Evolutionary conservation across 2,888 invertebrate genomes (phyloP).

Genomic region (Caenorhabditis sp.): DNA sequence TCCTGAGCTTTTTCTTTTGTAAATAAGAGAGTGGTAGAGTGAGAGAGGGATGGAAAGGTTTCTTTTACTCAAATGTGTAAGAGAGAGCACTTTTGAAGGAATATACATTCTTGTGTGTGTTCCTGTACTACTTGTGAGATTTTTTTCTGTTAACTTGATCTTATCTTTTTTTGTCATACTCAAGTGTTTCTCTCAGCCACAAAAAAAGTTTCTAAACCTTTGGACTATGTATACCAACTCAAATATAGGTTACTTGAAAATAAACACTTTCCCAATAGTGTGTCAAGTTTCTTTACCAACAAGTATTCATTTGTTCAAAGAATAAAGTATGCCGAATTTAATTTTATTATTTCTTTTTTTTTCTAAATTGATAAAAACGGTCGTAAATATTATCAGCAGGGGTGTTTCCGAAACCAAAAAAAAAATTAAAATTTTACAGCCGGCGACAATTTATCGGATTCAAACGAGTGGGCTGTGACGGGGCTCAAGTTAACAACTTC

Average conservation of each 20-base stretch:
- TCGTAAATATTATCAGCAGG: neutral
- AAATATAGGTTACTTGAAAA: too few species aligned
- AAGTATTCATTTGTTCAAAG: too few species aligned
- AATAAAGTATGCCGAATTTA: too few species aligned
- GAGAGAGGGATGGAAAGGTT: neutral
- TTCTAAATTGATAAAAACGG: too few species aligned
- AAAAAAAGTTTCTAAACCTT: neutral
- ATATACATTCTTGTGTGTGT: neutral
- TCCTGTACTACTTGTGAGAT: neutral
- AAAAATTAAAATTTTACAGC: neutral
- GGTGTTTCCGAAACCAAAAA: neutral
- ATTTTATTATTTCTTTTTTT: too few species aligned
- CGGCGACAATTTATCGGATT: neutral
- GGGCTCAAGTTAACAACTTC: neutral
- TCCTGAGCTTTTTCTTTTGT: neutral
- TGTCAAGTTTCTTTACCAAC: too few species aligned
- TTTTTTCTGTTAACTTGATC: neutral
- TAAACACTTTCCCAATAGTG: too few species aligned
- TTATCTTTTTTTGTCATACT: neutral
- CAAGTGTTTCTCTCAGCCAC: neutral
- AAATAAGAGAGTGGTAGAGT: neutral
- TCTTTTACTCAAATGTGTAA: neutral
- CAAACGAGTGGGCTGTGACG: slow-evolving; percentile 1
- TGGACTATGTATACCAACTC: neutral
- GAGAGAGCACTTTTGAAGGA: neutral